phyloP scores from a whole-genome alignment of 2,888 invertebrate genomes.

The Cryptocephalus primarius region DNA sequence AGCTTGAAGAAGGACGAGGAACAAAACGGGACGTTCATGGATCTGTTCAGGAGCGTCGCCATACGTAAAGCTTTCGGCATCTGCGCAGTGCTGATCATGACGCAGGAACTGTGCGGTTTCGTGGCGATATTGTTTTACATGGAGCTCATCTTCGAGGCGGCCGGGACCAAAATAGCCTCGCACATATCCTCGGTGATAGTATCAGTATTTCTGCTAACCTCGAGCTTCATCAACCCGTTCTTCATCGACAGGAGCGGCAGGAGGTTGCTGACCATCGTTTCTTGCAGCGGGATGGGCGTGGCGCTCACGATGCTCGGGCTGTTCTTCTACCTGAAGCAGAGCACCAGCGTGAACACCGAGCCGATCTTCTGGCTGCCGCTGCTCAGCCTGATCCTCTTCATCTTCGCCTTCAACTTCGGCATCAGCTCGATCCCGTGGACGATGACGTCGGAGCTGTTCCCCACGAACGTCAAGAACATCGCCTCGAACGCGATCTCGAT shows the following conservation, averaged over 20 bases:
- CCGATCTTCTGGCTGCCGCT: slow-evolving; percentile 60
- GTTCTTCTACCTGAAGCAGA: slow-evolving; percentile 41
- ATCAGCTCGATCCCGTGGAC: slow-evolving; percentile 74
- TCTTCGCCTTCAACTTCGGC: slow-evolving; percentile 45
- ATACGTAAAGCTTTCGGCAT: slow-evolving; percentile 69
- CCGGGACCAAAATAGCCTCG: slow-evolving; percentile 50
- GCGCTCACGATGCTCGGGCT: slow-evolving; percentile 45
- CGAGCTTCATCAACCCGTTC: slow-evolving; percentile 61
- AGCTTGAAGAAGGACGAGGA: slow-evolving; percentile 11
- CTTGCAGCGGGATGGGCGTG: slow-evolving; percentile 53
- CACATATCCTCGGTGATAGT: slow-evolving; percentile 64
- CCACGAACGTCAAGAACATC: slow-evolving; percentile 61
- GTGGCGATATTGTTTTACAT: slow-evolving; percentile 39
- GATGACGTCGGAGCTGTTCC: slow-evolving; percentile 66
- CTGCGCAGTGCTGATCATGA: slow-evolving; percentile 40
- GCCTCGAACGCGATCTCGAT: slow-evolving; percentile 65
- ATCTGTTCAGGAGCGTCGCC: slow-evolving; percentile 44
- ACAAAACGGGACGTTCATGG: slow-evolving; percentile 41
- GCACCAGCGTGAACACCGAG: slow-evolving; percentile 32
- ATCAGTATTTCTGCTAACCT: slow-evolving; percentile 58
- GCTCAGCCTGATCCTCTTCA: slow-evolving; percentile 57
- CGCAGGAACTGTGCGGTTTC: slow-evolving; percentile 60
- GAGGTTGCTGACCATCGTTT: slow-evolving; percentile 56
- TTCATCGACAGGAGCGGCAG: slow-evolving; percentile 69
- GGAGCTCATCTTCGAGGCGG: slow-evolving; percentile 55